A percentile compares a stretch with the other conserved stretches of the same genome.
These are phyloP conservation scores for Lithophane socia DNA, from an alignment of 2,888 invertebrate genomes.

Conservation along the genomic window DNA sequence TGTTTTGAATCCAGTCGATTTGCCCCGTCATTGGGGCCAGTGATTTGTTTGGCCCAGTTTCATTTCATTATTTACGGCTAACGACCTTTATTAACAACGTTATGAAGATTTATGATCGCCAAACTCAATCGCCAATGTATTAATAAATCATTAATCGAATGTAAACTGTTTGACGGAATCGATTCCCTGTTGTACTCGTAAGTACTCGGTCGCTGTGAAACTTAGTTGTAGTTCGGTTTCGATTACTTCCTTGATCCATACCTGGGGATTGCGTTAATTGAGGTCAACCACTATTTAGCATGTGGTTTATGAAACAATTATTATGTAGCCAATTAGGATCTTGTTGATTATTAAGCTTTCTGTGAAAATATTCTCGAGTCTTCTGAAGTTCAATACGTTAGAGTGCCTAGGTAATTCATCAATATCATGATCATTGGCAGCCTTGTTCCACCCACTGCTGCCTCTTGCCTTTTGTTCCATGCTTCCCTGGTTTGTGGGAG, in stretches of 20 bases:
- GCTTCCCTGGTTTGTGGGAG: too few species aligned
- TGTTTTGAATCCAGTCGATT: slow-evolving; percentile 65
- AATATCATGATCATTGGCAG: too few species aligned
- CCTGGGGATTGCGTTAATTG: slow-evolving; percentile 15
- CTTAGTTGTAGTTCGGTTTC: slow-evolving; percentile 16
- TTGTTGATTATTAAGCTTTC: background rate
- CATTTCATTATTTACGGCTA: slow-evolving; percentile 72
- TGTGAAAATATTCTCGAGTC: background rate
- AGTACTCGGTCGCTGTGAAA: slow-evolving; percentile 8
- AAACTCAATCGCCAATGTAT: slow-evolving; percentile 64
- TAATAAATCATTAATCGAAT: slow-evolving; percentile 60
- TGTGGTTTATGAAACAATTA: slow-evolving; percentile 3
- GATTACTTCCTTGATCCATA: slow-evolving; percentile 31
- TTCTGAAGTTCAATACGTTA: background rate
- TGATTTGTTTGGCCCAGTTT: slow-evolving; percentile 72
- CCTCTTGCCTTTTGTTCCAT: too few species aligned
- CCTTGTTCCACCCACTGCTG: too few species aligned
- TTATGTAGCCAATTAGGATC: background rate
- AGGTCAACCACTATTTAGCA: slow-evolving; percentile 20
- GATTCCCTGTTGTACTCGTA: slow-evolving; percentile 14
- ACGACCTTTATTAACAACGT: slow-evolving; percentile 74
- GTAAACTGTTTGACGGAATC: slow-evolving; percentile 27
- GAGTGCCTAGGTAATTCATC: too few species aligned
- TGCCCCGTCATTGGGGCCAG: slow-evolving; percentile 62
- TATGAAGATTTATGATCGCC: slow-evolving; percentile 70